Percentiles rank a stretch among this genome's conserved stretches.
phyloP scores from a whole-genome alignment of 2,888 invertebrate species.

The Ceratothoa steindachneri region DNA sequence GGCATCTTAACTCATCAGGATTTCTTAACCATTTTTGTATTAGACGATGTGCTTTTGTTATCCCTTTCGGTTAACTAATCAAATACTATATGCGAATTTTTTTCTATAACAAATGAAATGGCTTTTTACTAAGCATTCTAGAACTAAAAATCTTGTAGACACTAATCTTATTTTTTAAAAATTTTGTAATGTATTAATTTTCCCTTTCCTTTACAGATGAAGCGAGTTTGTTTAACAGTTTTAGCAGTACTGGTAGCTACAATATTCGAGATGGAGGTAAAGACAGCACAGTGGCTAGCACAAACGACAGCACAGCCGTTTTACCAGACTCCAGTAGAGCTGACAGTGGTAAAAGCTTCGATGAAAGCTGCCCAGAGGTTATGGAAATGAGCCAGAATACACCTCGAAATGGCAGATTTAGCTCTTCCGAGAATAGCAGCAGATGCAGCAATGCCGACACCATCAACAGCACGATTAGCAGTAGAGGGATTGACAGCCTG shows the following conservation, averaged over 20 bases:
- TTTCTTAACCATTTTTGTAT: not conserved
- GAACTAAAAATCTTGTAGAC: no score
- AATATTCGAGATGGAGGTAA: constrained; percentile 26
- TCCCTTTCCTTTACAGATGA: constrained; percentile 21
- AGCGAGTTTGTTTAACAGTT: constrained; percentile 32
- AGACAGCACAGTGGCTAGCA: constrained; percentile 39
- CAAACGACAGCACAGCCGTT: constrained; percentile 35
- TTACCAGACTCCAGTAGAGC: constrained; percentile 31
- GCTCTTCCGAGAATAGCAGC: constrained; percentile 17
- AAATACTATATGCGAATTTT: not conserved
- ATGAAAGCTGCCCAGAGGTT: constrained; percentile 21
- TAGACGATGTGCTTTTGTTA: not conserved
- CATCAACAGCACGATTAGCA: constrained; percentile 33
- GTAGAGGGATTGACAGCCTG: constrained; percentile 34
- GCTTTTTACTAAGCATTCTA: no score
- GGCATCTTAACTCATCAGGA: no score
- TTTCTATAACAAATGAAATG: no score
- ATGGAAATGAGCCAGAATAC: not conserved
- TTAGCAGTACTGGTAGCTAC: constrained; percentile 32
- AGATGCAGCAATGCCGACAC: constrained; percentile 36
- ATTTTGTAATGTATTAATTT: no score
- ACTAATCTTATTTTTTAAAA: no score
- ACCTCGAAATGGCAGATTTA: not conserved
- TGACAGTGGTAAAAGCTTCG: constrained; percentile 29
- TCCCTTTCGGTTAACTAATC: not conserved